phyloP scores from a whole-genome alignment of 1,140 invertebrate species.

The Drosophila ironensis region DNA sequence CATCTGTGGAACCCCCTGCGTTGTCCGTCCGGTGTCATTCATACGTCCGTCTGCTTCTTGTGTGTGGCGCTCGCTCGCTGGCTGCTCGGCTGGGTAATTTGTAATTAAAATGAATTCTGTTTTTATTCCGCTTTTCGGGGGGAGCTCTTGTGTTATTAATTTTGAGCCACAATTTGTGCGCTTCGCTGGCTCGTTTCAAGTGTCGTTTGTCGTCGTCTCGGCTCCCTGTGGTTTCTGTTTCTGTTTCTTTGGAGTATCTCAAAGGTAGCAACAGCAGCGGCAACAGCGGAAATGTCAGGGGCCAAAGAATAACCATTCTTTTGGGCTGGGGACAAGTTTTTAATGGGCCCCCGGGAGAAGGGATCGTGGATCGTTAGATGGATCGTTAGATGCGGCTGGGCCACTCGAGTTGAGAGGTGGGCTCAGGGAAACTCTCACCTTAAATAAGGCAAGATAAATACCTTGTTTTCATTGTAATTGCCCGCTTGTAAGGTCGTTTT shows the following conservation, averaged over 20 bases:
- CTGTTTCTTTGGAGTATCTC: too few species aligned
- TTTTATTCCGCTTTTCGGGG: constrained; percentile 53
- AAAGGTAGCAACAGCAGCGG: constrained; percentile 26
- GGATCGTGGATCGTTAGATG: constrained; percentile 19
- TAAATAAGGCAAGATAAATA: constrained; percentile 15
- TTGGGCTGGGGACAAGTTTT: constrained; percentile 43
- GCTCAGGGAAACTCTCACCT: too few species aligned
- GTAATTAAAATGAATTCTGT: constrained; percentile 70
- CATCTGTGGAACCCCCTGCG: constrained; percentile 34
- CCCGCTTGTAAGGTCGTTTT: too few species aligned
- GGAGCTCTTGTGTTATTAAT: constrained; percentile 48
- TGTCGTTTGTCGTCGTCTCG: constrained; percentile 39
- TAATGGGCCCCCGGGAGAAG: constrained; percentile 16
- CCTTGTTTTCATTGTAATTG: not conserved
- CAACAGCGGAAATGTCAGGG: constrained; percentile 58
- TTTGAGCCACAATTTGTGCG: constrained; percentile 59
- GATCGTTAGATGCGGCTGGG: constrained; percentile 35
- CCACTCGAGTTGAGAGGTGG: constrained; percentile 1
- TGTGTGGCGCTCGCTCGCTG: constrained; percentile 55
- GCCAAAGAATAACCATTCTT: constrained; percentile 37
- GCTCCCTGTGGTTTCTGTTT: constrained; percentile 6
- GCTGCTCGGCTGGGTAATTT: constrained; percentile 57
- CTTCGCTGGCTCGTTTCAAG: constrained; percentile 57
- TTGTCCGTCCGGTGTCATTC: constrained; percentile 22
- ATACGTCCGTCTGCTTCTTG: too few species aligned